These are phyloP conservation scores for Perdita meconis DNA, from an alignment of 2,888 invertebrate genomes.

Conservation along the genomic window DNA sequence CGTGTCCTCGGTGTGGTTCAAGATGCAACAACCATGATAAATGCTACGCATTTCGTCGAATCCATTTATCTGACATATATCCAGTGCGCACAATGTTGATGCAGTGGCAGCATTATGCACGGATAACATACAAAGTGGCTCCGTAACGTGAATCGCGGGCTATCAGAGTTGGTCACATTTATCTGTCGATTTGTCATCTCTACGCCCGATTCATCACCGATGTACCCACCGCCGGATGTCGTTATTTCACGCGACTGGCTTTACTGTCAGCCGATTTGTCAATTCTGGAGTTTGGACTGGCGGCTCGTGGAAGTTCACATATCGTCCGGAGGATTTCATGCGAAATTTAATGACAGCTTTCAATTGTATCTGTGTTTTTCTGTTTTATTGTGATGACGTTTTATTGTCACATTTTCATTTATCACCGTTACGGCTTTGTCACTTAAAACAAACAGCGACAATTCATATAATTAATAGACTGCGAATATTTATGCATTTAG, in stretches of 20 bases:
- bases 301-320: not conserved
- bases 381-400: too few relatives aligned
- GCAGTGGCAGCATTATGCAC: not conserved
- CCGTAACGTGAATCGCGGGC: not conserved
- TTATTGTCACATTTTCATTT: too few relatives aligned
- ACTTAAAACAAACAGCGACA: too few relatives aligned
- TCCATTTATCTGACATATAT: conserved; percentile 28
- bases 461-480: too few relatives aligned
- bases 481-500: too few relatives aligned
- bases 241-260: conserved; percentile 1
- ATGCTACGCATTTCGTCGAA: conserved; percentile 30
- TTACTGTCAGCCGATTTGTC: conserved; percentile 1
- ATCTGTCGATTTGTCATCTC: conserved; percentile 31
- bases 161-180: conserved; percentile 8
- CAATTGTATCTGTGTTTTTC: too few relatives aligned
- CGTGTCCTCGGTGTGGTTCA: not conserved
- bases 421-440: too few relatives aligned
- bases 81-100: conserved; percentile 4
- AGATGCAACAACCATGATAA: conserved; percentile 35
- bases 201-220: conserved; percentile 21
- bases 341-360: too few relatives aligned
- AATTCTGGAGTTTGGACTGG: not conserved
- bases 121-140: conserved; percentile 21
- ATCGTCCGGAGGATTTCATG: too few relatives aligned
- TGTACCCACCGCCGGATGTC: conserved; percentile 1